Percentiles rank a stretch among this genome's conserved stretches.
Evolutionary conservation across 2,797 vertebrate species (phyloP).

Genomic region (Trachops cirrhosus): DNA sequence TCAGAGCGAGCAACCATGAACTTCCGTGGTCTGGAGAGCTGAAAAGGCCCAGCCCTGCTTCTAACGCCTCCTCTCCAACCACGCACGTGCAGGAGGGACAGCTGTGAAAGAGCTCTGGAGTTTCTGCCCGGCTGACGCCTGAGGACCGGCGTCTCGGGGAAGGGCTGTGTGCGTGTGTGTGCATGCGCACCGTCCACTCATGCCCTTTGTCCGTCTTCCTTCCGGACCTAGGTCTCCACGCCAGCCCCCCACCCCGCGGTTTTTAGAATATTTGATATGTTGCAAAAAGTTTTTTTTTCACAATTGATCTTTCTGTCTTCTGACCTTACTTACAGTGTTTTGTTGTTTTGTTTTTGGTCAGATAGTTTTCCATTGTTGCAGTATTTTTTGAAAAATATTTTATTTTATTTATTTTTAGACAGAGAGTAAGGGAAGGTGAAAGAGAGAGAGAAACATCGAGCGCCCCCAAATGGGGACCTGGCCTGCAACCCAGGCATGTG

Average conservation of each 20-base stretch:
- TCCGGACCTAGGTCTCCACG: not conserved
- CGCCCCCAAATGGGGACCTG: no score
- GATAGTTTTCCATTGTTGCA: no score
- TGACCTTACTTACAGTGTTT: not conserved
- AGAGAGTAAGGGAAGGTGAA: no score
- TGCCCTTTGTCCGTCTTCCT: not conserved
- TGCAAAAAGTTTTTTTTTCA: not conserved
- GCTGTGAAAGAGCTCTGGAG: not conserved
- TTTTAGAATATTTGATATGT: not conserved
- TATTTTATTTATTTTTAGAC: no score
- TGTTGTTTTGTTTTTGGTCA: not conserved
- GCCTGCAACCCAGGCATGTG: no score
- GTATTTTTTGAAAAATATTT: not conserved
- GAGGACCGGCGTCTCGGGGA: not conserved
- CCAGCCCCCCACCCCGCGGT: not conserved
- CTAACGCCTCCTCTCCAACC: not conserved
- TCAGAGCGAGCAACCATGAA: not conserved
- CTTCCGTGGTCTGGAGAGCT: not conserved
- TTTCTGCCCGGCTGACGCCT: not conserved
- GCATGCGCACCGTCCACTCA: no score
- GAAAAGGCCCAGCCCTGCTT: not conserved
- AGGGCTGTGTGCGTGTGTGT: not conserved
- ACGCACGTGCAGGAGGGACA: accelerated
- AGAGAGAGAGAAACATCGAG: no score
- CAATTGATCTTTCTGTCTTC: not conserved